Conservation (phyloP, 2,888 invertebrate genomes). For the Euplagia quadripunctaria region DNA sequence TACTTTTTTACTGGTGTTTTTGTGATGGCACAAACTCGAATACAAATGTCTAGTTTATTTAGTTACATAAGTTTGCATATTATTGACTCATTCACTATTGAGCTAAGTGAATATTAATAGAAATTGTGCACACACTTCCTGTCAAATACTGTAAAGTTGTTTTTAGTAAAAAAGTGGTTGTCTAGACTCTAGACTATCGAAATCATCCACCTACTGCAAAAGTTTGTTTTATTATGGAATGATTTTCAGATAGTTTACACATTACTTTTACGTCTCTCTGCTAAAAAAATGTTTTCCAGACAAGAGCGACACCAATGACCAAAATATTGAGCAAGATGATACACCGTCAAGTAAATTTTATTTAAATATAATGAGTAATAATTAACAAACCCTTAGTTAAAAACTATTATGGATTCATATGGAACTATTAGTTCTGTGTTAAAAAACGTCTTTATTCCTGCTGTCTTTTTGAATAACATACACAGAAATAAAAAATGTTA, state of each 20-base stretch:
- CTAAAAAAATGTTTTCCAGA: background rate
- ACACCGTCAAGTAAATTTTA: background rate
- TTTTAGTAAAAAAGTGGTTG: no score
- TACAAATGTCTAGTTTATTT: background rate
- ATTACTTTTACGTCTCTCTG: no score
- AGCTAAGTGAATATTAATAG: no score
- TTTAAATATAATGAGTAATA: background rate
- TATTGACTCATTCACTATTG: no score
- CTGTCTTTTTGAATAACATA: no score
- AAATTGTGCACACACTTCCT: no score
- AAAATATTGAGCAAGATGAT: background rate
- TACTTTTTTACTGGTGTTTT: background rate
- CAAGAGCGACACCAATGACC: no score
- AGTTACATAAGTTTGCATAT: no score
- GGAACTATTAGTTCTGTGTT: background rate
- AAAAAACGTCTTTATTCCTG: background rate
- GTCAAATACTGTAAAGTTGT: no score
- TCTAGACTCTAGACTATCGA: no score
- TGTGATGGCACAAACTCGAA: background rate
- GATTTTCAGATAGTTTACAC: background rate
- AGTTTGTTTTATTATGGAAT: background rate
- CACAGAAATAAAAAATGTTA: background rate
- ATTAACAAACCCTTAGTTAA: background rate
- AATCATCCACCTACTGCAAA: no score
- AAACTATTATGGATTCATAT: background rate